Base-by-base conservation (phyloP, 2,113 vertebrate genomes). In the Lophura nycthemera region DNA sequence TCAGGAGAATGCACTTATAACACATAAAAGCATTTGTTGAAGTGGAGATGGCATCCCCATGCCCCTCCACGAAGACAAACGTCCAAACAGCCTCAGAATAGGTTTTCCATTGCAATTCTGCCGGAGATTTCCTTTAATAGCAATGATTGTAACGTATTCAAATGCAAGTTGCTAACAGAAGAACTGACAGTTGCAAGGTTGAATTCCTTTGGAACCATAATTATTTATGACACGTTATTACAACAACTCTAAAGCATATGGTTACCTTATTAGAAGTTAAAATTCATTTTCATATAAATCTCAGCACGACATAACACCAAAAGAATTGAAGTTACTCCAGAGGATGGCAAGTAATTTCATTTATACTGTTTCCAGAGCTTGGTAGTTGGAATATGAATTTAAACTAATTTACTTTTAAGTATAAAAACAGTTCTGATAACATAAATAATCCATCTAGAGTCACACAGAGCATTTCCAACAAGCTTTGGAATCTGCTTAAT, bases 251-350 rank as follows among this genome's bases (percentile, higher is more conserved):
- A 93, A 97, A 98, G 80, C 97, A 97, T 95, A 97, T 89, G 97
- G 95, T 91, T 97, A 97, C 90, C 92, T 95, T 97, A 96, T 96
- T 94, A 96, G 95, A 97, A 97, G 97, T 96, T 96, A 95, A 93
- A 97, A 97, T 95, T 94, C 93, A 92, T 96, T 97, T 97, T 94
- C 93, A 96, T 96, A 97, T 94, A 97, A 96, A 96, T 94, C 97
- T 94, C 95, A 96, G 96, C 94, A 92, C 48, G 95, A 81, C 92
- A 86, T 92, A 91, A 83, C 54, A 95, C 87, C 70, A 75, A 91
- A 95, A 97, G 92, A 97, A 95, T 76, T 72, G 57, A 83, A 96
- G 81, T 86, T 94, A 97, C 95, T 96, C 96, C 88, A 89, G 92
- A 93, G 93, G 73, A 97, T 72, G 88, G 94, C 52, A 89, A 95